These are phyloP conservation scores for Dicaeum eximium DNA, from an alignment of 2,113 vertebrate species.

Conservation along the genomic window DNA sequence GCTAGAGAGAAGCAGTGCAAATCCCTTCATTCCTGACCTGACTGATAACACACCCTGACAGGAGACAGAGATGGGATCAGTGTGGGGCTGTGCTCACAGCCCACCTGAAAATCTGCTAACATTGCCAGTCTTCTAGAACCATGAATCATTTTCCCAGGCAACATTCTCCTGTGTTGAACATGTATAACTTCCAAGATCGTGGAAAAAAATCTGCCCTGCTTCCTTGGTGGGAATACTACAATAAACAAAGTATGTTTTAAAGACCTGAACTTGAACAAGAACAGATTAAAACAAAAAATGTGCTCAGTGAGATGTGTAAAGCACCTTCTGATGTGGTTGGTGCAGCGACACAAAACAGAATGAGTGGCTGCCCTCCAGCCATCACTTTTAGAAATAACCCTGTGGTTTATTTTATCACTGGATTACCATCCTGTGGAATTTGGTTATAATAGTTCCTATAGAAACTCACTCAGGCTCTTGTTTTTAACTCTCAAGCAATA, in stretches of 20 bases:
- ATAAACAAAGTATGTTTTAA: not conserved
- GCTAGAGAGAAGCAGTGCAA: not conserved
- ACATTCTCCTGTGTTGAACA: not conserved
- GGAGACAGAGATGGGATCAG: not conserved
- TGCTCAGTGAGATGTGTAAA: not conserved
- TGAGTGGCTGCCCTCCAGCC: not conserved
- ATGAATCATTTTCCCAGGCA: constrained; percentile 5
- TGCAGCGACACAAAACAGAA: not conserved
- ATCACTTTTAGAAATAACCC: not conserved
- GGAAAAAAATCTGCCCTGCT: not conserved
- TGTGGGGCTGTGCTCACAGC: not conserved
- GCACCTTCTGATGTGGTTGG: not conserved
- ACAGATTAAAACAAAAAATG: not conserved
- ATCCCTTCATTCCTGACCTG: not conserved
- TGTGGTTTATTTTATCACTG: not conserved
- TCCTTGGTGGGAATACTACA: not conserved
- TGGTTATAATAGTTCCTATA: not conserved
- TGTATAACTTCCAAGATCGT: not conserved
- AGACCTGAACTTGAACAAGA: not conserved
- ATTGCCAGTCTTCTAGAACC: not conserved
- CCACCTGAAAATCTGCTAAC: not conserved
- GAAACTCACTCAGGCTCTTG: not conserved
- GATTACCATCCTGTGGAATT: not conserved
- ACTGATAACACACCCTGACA: not conserved
- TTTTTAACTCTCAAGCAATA: not conserved